Evolutionary conservation across 2,888 invertebrate species (phyloP).

Genomic region (Lapara coniferarum): DNA sequence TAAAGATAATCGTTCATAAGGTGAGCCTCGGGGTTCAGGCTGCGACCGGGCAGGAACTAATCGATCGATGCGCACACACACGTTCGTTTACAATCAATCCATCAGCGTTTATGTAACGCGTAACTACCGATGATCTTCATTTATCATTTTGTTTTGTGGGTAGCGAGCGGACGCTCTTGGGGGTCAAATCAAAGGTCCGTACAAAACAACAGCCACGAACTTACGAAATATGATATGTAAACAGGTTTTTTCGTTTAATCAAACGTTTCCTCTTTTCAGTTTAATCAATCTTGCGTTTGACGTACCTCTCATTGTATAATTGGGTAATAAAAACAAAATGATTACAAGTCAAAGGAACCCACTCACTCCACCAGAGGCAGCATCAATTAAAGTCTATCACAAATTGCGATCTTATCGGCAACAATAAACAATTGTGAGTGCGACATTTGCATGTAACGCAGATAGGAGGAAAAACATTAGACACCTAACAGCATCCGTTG

Average conservation of each 20-base stretch:
- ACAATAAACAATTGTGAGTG: slow-evolving; percentile 68
- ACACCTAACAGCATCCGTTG: slow-evolving; percentile 65
- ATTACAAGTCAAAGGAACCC: slow-evolving; percentile 4
- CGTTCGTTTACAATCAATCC: slow-evolving; percentile 80
- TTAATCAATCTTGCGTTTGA: slow-evolving; percentile 47
- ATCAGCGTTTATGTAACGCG: slow-evolving; percentile 80
- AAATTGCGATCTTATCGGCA: slow-evolving; percentile 62
- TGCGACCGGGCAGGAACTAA: slow-evolving; percentile 72
- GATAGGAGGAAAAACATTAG: slow-evolving; percentile 69
- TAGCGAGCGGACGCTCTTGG: slow-evolving; percentile 71
- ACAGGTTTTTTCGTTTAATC: slow-evolving; percentile 55
- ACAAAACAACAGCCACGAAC: slow-evolving; percentile 60
- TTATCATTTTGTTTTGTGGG: slow-evolving; percentile 82
- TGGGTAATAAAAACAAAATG: slow-evolving; percentile 22
- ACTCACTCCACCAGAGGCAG: slow-evolving; percentile 32
- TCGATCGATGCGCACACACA: slow-evolving; percentile 78
- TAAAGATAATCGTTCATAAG: slow-evolving; percentile 77
- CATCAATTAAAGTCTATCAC: slow-evolving; percentile 59
- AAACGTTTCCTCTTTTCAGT: slow-evolving; percentile 36
- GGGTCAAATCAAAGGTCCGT: slow-evolving; percentile 65
- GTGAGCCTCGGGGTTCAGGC: slow-evolving; percentile 54
- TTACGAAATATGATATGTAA: slow-evolving; percentile 68
- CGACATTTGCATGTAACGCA: slow-evolving; percentile 66
- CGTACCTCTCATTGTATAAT: slow-evolving; percentile 40
- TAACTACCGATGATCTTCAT: slow-evolving; percentile 80